Evolutionary conservation across 2,113 vertebrate species (phyloP), one percentile per base, ranked within the genome.

Genomic region (Vidua macroura): DNA sequence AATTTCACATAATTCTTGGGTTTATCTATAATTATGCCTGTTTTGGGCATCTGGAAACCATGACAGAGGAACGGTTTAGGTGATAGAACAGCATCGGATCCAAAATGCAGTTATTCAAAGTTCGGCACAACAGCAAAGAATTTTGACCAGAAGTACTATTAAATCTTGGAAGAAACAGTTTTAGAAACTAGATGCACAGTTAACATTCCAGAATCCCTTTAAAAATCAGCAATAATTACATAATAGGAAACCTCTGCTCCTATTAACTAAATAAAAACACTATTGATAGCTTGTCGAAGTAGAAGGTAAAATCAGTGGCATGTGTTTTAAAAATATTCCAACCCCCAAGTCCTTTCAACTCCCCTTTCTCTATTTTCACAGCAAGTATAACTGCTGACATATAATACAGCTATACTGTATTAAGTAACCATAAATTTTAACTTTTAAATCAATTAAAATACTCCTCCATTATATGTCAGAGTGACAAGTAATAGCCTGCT

Each of bases 401-500:
- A 48, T 55, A 96, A 86, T 77, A 90, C 70, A 89, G 83, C 81
- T 89, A 83, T 33, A 82, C 31, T 68, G 60, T 73, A 96, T 85
- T 95, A 93, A 94, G 79, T 87, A 93, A 94, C 90, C 77, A 68
- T 78, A 90, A 85, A 91, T 84, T 91, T 94, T 72, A 94, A 90
- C 92, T 97, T 94, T 92, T 80, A 90, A 93, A 95, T 93, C 76
- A 94, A 97, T 97, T 96, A 95, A 95, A 94, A 96, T 82, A 94
- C 68, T 52, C 81, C 87, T 91, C 86, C 62, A 88, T 94, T 96
- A 82, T 73, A 83, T 69, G 86, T 90, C 74, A 94, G 76, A 94
- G 58, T 96, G 97, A 97, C 95, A 97, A 95, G 95, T 95, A 97
- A 97, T 90, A 96, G 94, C 87, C 93, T 94, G 96, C 88, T 79